phyloP scores from a whole-genome alignment of 2,888 invertebrate genomes.

The Scaeva pyrastri region DNA sequence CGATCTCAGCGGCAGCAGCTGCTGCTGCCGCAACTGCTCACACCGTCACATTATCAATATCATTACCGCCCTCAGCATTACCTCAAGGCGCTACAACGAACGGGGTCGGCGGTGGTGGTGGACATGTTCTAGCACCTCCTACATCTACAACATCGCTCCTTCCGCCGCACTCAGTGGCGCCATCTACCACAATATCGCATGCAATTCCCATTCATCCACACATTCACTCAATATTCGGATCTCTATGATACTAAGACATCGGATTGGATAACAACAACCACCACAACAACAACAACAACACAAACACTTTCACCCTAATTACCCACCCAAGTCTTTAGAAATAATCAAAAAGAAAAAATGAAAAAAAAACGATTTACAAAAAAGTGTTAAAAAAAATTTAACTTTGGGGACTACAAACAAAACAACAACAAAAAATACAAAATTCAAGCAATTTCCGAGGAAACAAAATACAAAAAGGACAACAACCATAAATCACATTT shows the following conservation, averaged over 20 bases:
- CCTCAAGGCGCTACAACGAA: constrained; percentile 78
- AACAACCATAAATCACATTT: constrained; percentile 73
- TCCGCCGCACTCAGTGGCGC: constrained; percentile 72
- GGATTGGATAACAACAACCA: constrained; percentile 75
- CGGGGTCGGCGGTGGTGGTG: constrained; percentile 79
- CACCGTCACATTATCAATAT: constrained; percentile 82
- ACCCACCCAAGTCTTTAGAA: constrained; percentile 71
- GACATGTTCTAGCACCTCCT: constrained; percentile 76
- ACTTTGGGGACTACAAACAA: constrained; percentile 52
- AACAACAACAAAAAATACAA: too few species aligned
- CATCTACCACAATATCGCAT: constrained; percentile 80
- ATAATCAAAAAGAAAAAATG: constrained; percentile 14
- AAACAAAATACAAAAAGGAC: constrained; percentile 39
- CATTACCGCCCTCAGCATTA: constrained; percentile 80
- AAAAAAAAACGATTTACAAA: constrained; percentile 21
- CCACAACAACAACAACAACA: constrained; percentile 44
- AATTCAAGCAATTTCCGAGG: constrained; percentile 52
- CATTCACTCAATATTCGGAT: constrained; percentile 84
- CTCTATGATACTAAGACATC: constrained; percentile 84
- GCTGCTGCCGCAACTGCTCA: constrained; percentile 78
- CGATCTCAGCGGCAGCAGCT: constrained; percentile 75
- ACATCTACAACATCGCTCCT: constrained; percentile 67
- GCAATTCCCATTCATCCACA: constrained; percentile 83
- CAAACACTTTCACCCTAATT: constrained; percentile 56
- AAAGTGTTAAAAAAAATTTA: constrained; percentile 35